Evolutionary conservation across 2,113 vertebrate genomes (phyloP), one percentile per base, ranked within the genome.

Genomic region (Zosterops pallidus): DNA sequence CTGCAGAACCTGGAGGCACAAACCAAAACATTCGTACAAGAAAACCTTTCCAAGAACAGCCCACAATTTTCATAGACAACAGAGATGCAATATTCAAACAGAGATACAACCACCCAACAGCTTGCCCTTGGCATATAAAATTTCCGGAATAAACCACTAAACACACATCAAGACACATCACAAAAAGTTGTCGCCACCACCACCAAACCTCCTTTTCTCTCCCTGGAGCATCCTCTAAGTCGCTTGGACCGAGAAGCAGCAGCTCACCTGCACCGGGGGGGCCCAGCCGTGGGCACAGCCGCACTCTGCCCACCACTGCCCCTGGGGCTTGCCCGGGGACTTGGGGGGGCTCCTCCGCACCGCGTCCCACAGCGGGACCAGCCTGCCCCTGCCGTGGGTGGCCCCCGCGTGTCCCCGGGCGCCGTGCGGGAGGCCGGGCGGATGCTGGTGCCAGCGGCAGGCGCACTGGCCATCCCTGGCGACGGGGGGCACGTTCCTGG

Each of bases 181-280:
- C 65, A 1, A 33, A 62, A 92, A 97, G 93, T 97, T 97, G 94
- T 65, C 69, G 23, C 39, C 39, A 39, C 76, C 76, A 23, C 59
- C 86, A 12, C 42, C 93, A 71, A 86, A 92, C 83, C 93, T 81
- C 92, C 53, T 68, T 91, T 89, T 90, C 78, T 75, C 56, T 77
- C 79, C 93, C 92, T n/a, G 76, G 19, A 95, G 93, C 92, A 94
- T 95, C 91, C 78, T 31, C 12, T 46, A 41, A 52, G 64, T 56
- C 14, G 24, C 83, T 17, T 1, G 77, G 83, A 97, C 91, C 89
- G 89, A 8, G 89, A 95, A 94, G 85, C 92, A 93, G 76, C 81
- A 42, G 80, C 98, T 99, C 98, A 99, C 99, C 98, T 99, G 99
- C 79, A 98, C 95, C 28, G 97, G 91, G 81, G 98, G 98, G 80